Percentiles rank a stretch among this genome's conserved stretches.
These are phyloP conservation scores for Linnaemya vulpina DNA, from an alignment of 2,888 invertebrate genomes.

Conservation along the genomic window DNA sequence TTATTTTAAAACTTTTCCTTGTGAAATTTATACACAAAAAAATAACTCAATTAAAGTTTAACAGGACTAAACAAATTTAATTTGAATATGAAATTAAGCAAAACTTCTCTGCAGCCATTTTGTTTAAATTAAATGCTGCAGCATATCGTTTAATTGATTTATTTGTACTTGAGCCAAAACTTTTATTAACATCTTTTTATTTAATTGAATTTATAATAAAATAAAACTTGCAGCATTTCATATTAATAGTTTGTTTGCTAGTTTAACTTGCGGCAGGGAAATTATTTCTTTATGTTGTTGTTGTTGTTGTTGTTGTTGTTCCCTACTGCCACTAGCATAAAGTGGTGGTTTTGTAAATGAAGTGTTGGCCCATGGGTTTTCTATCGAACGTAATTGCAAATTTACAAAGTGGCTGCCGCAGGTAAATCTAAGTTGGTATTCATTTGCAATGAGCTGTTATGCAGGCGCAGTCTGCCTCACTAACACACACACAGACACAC, in stretches of 20 bases:
- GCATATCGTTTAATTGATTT: background rate
- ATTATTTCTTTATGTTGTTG: background rate
- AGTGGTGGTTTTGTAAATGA: conserved; percentile 32
- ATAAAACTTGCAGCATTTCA: background rate
- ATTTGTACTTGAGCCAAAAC: background rate
- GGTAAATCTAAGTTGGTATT: conserved; percentile 54
- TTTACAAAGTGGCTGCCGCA: conserved; percentile 54
- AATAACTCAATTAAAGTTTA: background rate
- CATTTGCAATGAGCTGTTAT: conserved; percentile 54
- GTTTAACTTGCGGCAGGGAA: conserved; percentile 15
- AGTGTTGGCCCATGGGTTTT: conserved; percentile 50
- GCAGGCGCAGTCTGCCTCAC: background rate
- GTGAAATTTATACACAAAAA: too few species aligned
- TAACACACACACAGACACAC: background rate
- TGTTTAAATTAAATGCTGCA: too few species aligned
- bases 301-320: background rate
- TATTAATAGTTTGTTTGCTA: background rate
- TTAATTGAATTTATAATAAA: background rate
- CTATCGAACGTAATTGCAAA: conserved; percentile 61
- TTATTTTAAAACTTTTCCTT: too few species aligned
- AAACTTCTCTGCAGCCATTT: too few species aligned
- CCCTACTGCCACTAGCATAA: conserved; percentile 5
- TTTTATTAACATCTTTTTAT: background rate
- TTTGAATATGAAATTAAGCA: background rate
- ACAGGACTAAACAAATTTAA: background rate